A percentile compares a stretch with the other conserved stretches of the same genome.
Evolutionary conservation across 1,140 invertebrate species (phyloP).

Genomic region (Drosophila seguyi): DNA sequence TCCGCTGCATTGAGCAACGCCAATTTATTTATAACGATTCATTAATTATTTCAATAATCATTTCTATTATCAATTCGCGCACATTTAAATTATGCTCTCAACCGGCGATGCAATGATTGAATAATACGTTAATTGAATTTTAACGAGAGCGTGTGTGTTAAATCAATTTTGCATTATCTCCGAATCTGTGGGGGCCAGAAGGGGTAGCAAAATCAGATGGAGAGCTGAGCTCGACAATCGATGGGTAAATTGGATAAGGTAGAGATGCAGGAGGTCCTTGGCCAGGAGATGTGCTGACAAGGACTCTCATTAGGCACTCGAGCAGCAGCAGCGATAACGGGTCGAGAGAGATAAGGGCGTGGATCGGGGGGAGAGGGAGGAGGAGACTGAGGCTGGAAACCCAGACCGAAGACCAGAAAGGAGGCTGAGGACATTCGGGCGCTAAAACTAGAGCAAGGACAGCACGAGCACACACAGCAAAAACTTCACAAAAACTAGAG

Average conservation of each 20-base stretch:
- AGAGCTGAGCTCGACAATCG: conserved; percentile 59
- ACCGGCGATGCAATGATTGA: not conserved
- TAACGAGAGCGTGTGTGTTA: conserved; percentile 4
- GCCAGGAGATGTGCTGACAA: conserved; percentile 52
- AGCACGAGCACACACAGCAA: conserved; percentile 47
- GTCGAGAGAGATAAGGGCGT: conserved; percentile 60
- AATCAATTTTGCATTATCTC: conserved; percentile 18
- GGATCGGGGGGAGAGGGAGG: not conserved
- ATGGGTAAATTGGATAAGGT: conserved; percentile 57
- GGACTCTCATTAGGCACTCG: conserved; percentile 71
- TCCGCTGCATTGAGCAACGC: not conserved
- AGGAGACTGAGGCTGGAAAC: conserved; percentile 1
- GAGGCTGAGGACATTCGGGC: conserved; percentile 50
- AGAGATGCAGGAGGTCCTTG: conserved; percentile 46
- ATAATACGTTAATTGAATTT: conserved; percentile 19
- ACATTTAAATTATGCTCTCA: conserved; percentile 1
- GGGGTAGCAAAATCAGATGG: conserved; percentile 24
- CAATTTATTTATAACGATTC: not conserved
- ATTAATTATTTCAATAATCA: not conserved
- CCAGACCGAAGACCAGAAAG: conserved; percentile 32
- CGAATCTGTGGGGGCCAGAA: conserved; percentile 1
- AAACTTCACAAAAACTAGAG: conserved; percentile 67
- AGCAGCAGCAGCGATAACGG: conserved; percentile 61
- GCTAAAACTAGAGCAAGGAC: conserved; percentile 75
- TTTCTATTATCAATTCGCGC: conserved; percentile 5